These are phyloP conservation scores for Albula glossodonta DNA, from an alignment of 2,113 vertebrate genomes.

Conservation along the genomic window DNA sequence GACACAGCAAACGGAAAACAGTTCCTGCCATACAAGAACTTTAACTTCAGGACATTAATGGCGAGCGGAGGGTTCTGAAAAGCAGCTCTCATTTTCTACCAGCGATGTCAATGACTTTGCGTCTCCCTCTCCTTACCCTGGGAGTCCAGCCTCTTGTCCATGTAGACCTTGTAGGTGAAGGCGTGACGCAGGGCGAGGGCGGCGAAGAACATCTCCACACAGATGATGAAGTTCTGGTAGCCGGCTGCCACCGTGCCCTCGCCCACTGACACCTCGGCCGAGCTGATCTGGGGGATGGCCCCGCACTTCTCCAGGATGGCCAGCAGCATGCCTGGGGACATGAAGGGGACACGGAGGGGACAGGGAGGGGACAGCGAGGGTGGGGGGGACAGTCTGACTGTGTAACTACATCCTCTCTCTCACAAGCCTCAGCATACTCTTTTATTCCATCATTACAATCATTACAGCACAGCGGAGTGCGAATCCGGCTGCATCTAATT, in stretches of 20 bases:
- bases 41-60: too few relatives aligned
- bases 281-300: slow-evolving; percentile 92
- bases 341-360: neutral
- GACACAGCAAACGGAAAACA: too few relatives aligned
- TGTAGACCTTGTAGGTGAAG: slow-evolving; percentile 91
- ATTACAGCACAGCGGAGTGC: too few relatives aligned
- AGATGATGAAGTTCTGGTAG: slow-evolving; percentile 98
- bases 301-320: slow-evolving; percentile 97
- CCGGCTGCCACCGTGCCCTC: slow-evolving; percentile 95
- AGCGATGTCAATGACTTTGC: too few relatives aligned
- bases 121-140: slow-evolving; percentile 73
- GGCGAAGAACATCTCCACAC: slow-evolving; percentile 98
- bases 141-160: slow-evolving; percentile 88
- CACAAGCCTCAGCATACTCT: too few relatives aligned
- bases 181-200: slow-evolving; percentile 88
- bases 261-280: slow-evolving; percentile 80
- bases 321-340: slow-evolving; percentile 84
- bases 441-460: too few relatives aligned
- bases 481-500: too few relatives aligned
- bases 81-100: neutral
- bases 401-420: neutral
- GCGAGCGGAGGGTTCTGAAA: too few relatives aligned
- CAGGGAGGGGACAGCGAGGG: neutral
- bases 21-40: too few relatives aligned
- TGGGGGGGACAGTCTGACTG: neutral